Evolutionary conservation across 2,888 invertebrate species (phyloP).

Genomic region (Acanthosoma haemorrhoidale): DNA sequence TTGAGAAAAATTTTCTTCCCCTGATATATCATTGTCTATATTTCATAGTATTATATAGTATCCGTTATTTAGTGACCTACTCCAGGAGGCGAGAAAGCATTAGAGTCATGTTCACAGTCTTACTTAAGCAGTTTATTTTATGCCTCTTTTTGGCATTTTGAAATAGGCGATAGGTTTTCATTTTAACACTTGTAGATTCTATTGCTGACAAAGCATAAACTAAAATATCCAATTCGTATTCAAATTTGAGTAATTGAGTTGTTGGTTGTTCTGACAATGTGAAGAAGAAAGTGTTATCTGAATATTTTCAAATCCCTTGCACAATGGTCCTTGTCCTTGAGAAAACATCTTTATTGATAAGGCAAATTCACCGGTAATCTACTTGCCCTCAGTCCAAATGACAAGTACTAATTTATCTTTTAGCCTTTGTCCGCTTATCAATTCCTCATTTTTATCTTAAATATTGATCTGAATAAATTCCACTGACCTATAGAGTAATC

Average conservation of each 20-base stretch:
- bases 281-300: background rate
- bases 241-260: background rate
- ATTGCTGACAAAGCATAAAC: too few relatives aligned
- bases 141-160: too few relatives aligned
- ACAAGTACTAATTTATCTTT: background rate
- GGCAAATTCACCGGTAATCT: background rate
- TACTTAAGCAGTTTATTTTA: too few relatives aligned
- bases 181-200: too few relatives aligned
- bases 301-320: background rate
- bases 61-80: too few relatives aligned
- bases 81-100: too few relatives aligned
- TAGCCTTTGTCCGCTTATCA: background rate
- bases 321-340: background rate
- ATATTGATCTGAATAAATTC: background rate
- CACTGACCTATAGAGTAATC: background rate
- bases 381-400: slow-evolving; percentile 8
- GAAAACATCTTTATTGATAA: background rate
- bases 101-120: too few relatives aligned
- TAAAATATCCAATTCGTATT: too few relatives aligned
- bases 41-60: too few relatives aligned
- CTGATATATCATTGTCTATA: too few relatives aligned
- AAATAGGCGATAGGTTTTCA: too few relatives aligned
- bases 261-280: background rate
- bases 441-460: background rate
- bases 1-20: too few relatives aligned